These are phyloP conservation scores for Diprion similis DNA, from an alignment of 1,140 invertebrate species.

Conservation along the genomic window DNA sequence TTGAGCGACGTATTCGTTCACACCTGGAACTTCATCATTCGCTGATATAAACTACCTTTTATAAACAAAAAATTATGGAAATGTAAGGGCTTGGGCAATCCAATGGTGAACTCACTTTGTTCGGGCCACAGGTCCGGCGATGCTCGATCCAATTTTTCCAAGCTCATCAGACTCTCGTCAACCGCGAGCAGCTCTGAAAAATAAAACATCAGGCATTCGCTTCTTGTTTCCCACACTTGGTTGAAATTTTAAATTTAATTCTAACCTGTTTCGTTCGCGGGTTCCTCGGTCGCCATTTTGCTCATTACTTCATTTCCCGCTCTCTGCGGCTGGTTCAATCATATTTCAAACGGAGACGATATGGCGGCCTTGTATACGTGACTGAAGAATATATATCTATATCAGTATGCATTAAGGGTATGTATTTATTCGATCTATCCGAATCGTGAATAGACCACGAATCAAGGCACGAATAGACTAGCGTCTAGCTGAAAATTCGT, in stretches of 20 bases:
- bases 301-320: background rate
- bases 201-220: background rate
- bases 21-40: constrained; percentile 61
- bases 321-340: background rate
- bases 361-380: too few species aligned
- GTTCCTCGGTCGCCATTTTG: background rate
- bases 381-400: too few species aligned
- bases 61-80: constrained; percentile 22
- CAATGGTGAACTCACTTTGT: constrained; percentile 74
- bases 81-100: background rate
- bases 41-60: constrained; percentile 43
- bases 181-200: constrained; percentile 61
- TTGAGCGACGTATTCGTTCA: constrained; percentile 60
- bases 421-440: too few species aligned
- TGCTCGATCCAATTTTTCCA: constrained; percentile 88
- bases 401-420: too few species aligned
- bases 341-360: too few species aligned
- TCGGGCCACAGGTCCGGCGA: constrained; percentile 95
- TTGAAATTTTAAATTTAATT: background rate
- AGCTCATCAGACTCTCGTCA: constrained; percentile 77
- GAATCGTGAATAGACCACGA: too few species aligned
- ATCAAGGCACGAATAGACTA: too few species aligned
- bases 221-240: too few species aligned
- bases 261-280: background rate
- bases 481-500: too few species aligned